Evolutionary conservation across 2,113 vertebrate species (phyloP).

Genomic region (Trogon surrucura): DNA sequence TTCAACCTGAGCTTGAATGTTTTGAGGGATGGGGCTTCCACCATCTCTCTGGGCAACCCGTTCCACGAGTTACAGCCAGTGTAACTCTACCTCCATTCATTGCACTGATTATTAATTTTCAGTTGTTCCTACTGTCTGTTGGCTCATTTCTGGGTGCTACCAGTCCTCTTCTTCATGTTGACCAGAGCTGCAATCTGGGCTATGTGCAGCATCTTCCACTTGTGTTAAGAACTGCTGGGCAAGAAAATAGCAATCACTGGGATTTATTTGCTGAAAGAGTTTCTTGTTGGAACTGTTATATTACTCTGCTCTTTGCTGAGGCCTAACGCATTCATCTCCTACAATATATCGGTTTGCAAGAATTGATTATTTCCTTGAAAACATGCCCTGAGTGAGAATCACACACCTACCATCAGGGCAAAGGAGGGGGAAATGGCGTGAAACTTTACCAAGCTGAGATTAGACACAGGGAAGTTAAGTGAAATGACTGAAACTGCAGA

Average conservation of each 20-base stretch:
- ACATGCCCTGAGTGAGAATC: neutral
- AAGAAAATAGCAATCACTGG: neutral
- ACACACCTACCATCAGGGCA: neutral
- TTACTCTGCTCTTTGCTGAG: neutral
- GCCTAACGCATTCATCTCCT: neutral
- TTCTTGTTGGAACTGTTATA: neutral
- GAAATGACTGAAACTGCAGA: neutral
- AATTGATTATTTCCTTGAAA: neutral
- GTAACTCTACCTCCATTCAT: neutral
- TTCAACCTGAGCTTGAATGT: no score
- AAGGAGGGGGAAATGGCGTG: neutral
- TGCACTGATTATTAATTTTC: neutral
- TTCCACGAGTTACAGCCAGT: neutral
- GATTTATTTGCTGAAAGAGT: neutral
- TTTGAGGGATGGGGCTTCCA: no score
- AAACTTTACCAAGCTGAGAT: neutral
- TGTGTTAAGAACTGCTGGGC: neutral
- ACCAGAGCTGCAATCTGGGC: neutral
- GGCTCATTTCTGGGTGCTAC: neutral
- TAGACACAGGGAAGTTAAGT: neutral
- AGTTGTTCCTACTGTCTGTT: neutral
- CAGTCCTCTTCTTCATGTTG: neutral
- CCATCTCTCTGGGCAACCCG: no score
- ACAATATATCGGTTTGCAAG: neutral
- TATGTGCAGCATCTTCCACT: neutral